These are phyloP conservation scores for Wiebesia pumilae DNA, from an alignment of 1,140 invertebrate genomes.

Conservation along the genomic window DNA sequence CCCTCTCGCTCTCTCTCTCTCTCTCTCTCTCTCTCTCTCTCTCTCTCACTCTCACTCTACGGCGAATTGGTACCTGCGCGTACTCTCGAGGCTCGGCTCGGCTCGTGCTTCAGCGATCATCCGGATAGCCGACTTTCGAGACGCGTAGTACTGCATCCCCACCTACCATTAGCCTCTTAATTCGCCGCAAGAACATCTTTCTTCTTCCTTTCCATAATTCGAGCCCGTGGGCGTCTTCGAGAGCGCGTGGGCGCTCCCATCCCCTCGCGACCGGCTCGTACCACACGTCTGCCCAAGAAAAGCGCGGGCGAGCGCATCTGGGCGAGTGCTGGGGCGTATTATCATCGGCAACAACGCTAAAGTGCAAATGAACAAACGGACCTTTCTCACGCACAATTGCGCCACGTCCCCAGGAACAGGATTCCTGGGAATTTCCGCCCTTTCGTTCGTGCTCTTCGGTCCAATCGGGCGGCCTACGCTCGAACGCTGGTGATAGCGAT, in stretches of 20 bases:
- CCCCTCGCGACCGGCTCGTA: neutral
- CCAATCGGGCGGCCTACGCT: no score
- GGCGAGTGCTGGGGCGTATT: neutral
- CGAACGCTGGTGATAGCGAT: no score
- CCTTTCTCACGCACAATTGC: conserved; percentile 31
- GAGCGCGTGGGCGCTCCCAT: neutral
- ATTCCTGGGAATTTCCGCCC: neutral
- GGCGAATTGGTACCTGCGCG: neutral
- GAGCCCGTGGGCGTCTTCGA: conserved; percentile 30
- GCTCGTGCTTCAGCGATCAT: no score
- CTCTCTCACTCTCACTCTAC: no score
- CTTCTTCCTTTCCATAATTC: conserved; percentile 40
- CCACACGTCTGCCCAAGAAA: neutral
- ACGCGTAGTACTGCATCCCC: no score
- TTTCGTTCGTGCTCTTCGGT: neutral
- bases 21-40: no score
- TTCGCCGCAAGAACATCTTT: conserved; percentile 15
- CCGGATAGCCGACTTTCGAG: no score
- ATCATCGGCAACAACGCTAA: neutral
- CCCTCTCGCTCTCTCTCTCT: no score
- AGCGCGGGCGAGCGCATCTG: neutral
- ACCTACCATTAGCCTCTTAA: conserved; percentile 28
- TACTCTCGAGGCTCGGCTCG: no score
- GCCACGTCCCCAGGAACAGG: no score
- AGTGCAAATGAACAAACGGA: conserved; percentile 5